Conservation (phyloP, 2,797 vertebrate genomes). For the Geotrypetes seraphini region DNA sequence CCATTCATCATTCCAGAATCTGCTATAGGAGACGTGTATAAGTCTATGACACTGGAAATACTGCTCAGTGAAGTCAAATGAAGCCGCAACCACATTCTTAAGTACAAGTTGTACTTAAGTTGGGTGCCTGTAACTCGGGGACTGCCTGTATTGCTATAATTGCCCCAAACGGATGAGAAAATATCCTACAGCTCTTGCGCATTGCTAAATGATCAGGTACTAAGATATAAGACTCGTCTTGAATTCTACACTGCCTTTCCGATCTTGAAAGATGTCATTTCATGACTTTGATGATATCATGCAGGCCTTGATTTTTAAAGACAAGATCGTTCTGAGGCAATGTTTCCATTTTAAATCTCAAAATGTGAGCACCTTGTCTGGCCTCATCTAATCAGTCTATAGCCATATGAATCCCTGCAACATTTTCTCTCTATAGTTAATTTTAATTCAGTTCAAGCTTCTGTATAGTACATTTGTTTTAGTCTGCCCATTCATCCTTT, state of each 20-base stretch:
- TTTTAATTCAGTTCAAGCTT: background rate
- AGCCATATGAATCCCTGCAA: accelerated
- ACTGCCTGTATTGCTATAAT: too few relatives aligned
- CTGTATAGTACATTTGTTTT: background rate
- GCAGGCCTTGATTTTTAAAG: background rate
- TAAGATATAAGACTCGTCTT: background rate
- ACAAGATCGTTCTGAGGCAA: background rate
- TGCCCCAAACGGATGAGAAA: too few relatives aligned
- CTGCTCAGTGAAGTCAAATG: too few relatives aligned
- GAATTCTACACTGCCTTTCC: background rate
- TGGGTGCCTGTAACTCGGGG: too few relatives aligned
- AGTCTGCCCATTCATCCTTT: background rate
- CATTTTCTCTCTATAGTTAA: background rate
- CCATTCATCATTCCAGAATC: too few relatives aligned
- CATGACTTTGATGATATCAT: background rate
- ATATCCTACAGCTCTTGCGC: background rate
- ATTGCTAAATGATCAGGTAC: background rate
- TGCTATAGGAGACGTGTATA: too few relatives aligned
- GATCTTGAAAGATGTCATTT: background rate
- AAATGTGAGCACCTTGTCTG: background rate
- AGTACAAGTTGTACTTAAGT: too few relatives aligned
- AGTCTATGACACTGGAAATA: too few relatives aligned
- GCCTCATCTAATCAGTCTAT: background rate
- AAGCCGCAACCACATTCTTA: too few relatives aligned
- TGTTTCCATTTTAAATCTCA: background rate